Base-by-base conservation (phyloP, 2,113 vertebrate genomes). In the Hemichromis elongatus region DNA sequence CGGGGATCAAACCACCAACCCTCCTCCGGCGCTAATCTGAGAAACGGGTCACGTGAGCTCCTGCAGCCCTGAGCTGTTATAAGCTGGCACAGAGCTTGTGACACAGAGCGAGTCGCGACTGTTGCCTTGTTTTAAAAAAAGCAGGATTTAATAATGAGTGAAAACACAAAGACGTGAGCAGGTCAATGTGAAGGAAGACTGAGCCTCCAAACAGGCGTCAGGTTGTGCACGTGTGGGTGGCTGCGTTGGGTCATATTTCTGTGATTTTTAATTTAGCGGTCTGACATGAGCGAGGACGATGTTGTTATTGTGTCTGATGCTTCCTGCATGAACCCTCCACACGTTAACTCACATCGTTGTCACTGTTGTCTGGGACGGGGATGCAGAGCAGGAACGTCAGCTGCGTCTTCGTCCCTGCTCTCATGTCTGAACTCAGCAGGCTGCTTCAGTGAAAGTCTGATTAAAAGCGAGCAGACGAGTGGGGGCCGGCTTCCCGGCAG, bases 391-490 rank as follows among this genome's bases (percentile, higher is more conserved):
- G 42, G 66, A 70, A 9, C 24, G 8, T 26, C 21, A 4, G 0
- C 66, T 1, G 0, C 42, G 0, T 9, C 66, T 63, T 18, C 6
- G 33, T 35, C 18, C 26, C 24, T 35, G 3, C 4, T 19, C 8
- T 53, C 19, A 53, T 52, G 50, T 52, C 19, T 52, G 18, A 52
- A 19, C 50, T 52, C 18, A n/a, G 50, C 50, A 52, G 50, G 24
- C 66, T 47, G 40, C 24, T 73, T 73, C 40, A 28, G 21, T 73
- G 24, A 73, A 45, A 24, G 21, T 47, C 37, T 10, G 66, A 45
- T 28, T 70, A 70, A 16, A 28, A 45, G 21, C 8, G 3, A 10
- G 40, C 21, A 0, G 21, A 10, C 9, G 21, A 18, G 40, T 47
- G 40, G 66, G n/a, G 1, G 14, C 66, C 14, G 3, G 35, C 61